These are phyloP conservation scores for Danio aesculapii DNA, from an alignment of 2,797 vertebrate genomes.

Conservation along the genomic window DNA sequence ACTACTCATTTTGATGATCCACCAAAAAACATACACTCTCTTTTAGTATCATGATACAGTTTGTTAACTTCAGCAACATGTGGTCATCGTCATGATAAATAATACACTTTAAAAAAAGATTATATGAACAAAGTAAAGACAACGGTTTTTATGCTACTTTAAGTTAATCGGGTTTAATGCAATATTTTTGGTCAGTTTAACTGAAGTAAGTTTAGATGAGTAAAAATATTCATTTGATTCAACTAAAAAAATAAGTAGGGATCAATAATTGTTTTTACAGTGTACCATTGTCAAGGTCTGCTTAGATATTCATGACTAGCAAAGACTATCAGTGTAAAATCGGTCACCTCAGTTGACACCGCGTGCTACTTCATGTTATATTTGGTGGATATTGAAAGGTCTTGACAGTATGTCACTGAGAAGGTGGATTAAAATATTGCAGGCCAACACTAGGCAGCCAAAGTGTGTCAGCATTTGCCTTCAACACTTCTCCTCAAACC, in stretches of 20 bases:
- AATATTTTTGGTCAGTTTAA: too few species aligned
- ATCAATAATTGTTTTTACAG: too few species aligned
- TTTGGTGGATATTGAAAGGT: slow-evolving; percentile 29
- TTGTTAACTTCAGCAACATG: background rate
- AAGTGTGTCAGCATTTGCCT: slow-evolving; percentile 14
- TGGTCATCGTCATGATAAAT: background rate
- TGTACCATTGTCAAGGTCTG: background rate
- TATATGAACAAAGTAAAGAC: too few species aligned
- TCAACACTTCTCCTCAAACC: background rate
- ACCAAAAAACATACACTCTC: background rate
- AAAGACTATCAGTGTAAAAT: background rate
- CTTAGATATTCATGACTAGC: background rate
- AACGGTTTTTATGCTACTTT: too few species aligned
- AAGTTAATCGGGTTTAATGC: too few species aligned
- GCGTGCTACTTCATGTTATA: background rate
- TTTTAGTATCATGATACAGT: background rate
- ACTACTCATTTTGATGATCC: slow-evolving; percentile 10
- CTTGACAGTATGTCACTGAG: slow-evolving; percentile 23
- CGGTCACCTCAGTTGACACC: background rate
- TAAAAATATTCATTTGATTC: too few species aligned
- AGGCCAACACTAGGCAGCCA: background rate
- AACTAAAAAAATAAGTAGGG: too few species aligned
- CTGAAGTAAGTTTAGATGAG: too few species aligned
- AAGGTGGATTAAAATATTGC: slow-evolving; percentile 25
- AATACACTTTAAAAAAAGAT: too few species aligned